A percentile compares a stretch with the other conserved stretches of the same genome.
Conservation (phyloP, 1,140 invertebrate species). For the Cydia pomonella region DNA sequence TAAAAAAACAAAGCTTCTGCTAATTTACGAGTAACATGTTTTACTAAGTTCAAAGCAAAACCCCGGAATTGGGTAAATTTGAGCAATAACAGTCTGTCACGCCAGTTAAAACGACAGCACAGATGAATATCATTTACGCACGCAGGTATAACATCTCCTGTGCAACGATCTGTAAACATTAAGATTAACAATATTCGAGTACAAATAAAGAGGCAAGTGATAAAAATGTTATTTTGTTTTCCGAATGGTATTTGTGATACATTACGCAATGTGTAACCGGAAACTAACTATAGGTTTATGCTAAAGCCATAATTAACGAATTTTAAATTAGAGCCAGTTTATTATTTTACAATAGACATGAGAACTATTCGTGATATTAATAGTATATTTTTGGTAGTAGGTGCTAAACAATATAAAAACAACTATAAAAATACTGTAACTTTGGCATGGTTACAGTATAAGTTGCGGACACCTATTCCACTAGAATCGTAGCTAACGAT, state of each 20-base stretch:
- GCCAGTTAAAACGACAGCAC: constrained; percentile 19
- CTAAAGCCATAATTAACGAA: too few relatives aligned
- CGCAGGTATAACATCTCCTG: constrained; percentile 27
- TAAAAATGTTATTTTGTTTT: neutral
- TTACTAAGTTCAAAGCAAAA: neutral
- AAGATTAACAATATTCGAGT: constrained; percentile 33
- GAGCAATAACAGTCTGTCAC: constrained; percentile 27
- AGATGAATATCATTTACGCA: constrained; percentile 32
- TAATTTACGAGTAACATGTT: neutral
- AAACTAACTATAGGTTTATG: too few relatives aligned
- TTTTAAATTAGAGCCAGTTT: too few relatives aligned
- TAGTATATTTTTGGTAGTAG: too few relatives aligned
- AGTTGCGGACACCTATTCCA: too few relatives aligned
- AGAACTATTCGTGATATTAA: too few relatives aligned
- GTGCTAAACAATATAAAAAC: too few relatives aligned
- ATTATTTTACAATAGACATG: too few relatives aligned
- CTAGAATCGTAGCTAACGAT: too few relatives aligned
- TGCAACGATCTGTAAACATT: constrained; percentile 28
- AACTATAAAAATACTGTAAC: too few relatives aligned
- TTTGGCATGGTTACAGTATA: too few relatives aligned
- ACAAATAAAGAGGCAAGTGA: constrained; percentile 25
- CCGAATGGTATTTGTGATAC: constrained; percentile 13
- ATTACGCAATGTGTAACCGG: neutral
- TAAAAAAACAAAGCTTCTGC: neutral
- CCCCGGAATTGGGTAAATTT: neutral